Evolutionary conservation across 2,113 vertebrate genomes (phyloP).

Genomic region (Desmodus rotundus): DNA sequence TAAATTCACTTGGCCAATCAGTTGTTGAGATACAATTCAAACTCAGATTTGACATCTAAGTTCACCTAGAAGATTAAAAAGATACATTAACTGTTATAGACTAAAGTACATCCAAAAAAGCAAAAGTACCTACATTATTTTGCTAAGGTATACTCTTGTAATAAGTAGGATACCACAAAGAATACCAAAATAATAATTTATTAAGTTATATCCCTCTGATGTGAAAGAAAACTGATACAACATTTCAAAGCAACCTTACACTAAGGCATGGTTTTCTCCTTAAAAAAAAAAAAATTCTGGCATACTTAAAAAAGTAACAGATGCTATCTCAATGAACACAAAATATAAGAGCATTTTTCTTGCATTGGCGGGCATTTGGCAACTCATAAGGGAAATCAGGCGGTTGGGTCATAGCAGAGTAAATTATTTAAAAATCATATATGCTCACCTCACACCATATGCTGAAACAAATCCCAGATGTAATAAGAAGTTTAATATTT

Average conservation of each 20-base stretch:
- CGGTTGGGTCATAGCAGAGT: constrained; percentile 32
- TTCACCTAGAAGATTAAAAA: neutral
- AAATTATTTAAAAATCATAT: constrained; percentile 62
- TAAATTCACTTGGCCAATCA: neutral
- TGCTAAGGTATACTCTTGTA: neutral
- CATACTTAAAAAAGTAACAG: constrained; percentile 58
- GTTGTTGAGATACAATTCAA: neutral
- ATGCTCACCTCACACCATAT: constrained; percentile 17
- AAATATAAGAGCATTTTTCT: constrained; percentile 46
- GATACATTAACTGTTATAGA: neutral
- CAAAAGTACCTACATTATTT: neutral
- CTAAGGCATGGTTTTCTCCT: neutral
- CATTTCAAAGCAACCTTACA: neutral
- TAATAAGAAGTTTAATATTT: constrained; percentile 4
- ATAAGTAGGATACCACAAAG: neutral
- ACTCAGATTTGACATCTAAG: neutral
- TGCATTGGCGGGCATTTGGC: constrained; percentile 53
- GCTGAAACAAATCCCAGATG: constrained; percentile 50
- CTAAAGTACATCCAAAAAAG: neutral
- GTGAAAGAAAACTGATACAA: neutral
- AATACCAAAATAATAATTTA: neutral
- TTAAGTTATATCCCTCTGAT: neutral
- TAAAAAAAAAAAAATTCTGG: constrained; percentile 21
- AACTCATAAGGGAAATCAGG: constrained; percentile 21
- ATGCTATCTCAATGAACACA: constrained; percentile 44